These are phyloP conservation scores for Platycercus adscitus DNA, from an alignment of 2,113 vertebrate species.

Conservation along the genomic window DNA sequence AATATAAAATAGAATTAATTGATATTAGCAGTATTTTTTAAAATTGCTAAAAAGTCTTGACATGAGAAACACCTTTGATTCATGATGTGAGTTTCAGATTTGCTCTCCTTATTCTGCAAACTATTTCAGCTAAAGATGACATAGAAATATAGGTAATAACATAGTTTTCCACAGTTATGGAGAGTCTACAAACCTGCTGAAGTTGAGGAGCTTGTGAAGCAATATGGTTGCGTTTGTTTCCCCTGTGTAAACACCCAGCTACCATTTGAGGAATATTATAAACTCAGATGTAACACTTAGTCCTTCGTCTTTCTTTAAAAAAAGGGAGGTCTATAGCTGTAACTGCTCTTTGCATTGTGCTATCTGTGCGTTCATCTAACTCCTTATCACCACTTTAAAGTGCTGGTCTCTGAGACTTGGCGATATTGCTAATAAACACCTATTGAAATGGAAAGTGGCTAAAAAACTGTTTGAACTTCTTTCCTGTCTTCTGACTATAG, in stretches of 20 bases:
- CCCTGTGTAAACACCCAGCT: background rate
- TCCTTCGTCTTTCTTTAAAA: conserved; percentile 6
- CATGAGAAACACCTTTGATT: conserved; percentile 14
- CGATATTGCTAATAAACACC: conserved; percentile 52
- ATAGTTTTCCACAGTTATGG: background rate
- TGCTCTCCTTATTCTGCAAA: background rate
- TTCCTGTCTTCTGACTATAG: conserved; percentile 49
- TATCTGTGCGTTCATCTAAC: background rate
- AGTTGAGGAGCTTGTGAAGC: conserved; percentile 4
- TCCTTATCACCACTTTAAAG: conserved; percentile 42
- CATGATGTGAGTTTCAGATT: background rate
- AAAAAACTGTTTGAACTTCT: conserved; percentile 69
- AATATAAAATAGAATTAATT: conserved; percentile 23
- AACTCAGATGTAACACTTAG: background rate
- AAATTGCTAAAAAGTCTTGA: background rate
- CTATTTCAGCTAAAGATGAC: background rate
- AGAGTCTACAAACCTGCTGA: background rate
- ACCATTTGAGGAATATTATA: background rate
- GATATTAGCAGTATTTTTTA: conserved; percentile 1
- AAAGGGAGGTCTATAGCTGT: background rate
- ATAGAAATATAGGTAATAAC: background rate
- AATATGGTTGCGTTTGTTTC: background rate
- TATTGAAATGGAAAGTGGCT: conserved; percentile 73
- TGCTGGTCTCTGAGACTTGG: conserved; percentile 15
- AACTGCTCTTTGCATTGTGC: background rate